Evolutionary conservation across 2,888 invertebrate species (phyloP), one percentile per base, ranked within the genome.

Genomic region (Andricus curvator): DNA sequence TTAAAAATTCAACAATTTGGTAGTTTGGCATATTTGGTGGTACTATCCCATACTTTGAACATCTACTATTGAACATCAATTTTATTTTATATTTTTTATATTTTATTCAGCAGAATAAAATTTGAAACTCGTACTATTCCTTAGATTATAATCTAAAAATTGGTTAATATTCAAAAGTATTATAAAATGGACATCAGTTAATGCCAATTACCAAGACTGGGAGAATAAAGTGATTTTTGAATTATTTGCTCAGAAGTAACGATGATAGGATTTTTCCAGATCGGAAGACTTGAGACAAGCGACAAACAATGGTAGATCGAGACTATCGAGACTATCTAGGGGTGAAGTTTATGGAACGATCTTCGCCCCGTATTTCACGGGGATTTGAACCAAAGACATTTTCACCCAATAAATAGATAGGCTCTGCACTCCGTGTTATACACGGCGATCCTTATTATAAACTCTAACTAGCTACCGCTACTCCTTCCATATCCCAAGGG

Each of bases 391-490:
- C 89, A 88, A 92, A 92, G 92, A 93, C 92, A 92, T 92, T 93
- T 92, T 93, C 92, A 90, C 92, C 91, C 92, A 88, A 93, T 92
- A 92, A 92, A 92, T 92, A 92, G 92, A 92, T 88, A 91, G 91
- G 90, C 91, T 86, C 89, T 86, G 87, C 88, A 89, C 86, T 85
- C 85, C 87, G 89, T 89, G 90, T 91, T 91, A 91, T 88, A 91
- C 89, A 90, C 87, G 88, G 82, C 90, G 90, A 92, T 92, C 92
- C 92, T 92, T 92, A 92, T 92, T 93, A 92, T 92, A 92, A 93
- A 92, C 92, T 92, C 91, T 90, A 85, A 87, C 89, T 88, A 84
- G 84, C 84, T 84, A 79, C 84, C 82, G 81, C 80, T 84, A 84
- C 83, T 85, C 82, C 81, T 81, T 83, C 84, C 84, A 89, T 87